phyloP scores from a whole-genome alignment of 2,797 vertebrate genomes.

The Sebastes iracundus region DNA sequence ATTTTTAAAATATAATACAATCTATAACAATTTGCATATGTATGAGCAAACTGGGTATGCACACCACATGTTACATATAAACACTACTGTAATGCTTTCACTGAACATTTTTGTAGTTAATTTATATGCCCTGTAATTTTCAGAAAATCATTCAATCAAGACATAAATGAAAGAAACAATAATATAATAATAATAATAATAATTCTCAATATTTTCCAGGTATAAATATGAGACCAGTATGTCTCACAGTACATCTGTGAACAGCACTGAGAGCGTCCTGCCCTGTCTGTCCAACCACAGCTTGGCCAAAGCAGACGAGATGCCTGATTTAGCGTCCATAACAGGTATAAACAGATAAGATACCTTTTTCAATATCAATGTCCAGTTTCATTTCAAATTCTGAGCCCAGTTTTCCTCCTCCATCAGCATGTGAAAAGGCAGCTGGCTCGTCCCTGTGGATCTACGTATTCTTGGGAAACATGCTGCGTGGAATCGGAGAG shows the following conservation, averaged over 20 bases:
- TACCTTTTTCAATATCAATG: not conserved
- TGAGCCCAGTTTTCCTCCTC: not conserved
- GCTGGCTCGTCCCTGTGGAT: constrained; percentile 83
- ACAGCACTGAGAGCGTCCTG: constrained; percentile 68
- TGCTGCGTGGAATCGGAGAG: constrained; percentile 87
- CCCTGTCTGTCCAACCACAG: constrained; percentile 77
- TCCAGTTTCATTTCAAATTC: not conserved
- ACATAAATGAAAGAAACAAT: rapidly evolving
- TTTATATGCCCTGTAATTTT: not conserved
- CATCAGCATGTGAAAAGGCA: constrained; percentile 80
- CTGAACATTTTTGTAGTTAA: not conserved
- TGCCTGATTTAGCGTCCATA: not conserved
- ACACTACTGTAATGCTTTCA: not conserved
- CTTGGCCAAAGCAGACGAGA: constrained; percentile 21
- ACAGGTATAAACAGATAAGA: constrained; percentile 57
- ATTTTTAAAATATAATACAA: not conserved
- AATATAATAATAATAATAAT: not conserved
- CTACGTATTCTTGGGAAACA: constrained; percentile 85
- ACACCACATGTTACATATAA: not conserved
- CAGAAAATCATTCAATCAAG: not conserved
- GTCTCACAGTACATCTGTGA: constrained; percentile 54
- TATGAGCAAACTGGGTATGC: not conserved
- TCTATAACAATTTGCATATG: not conserved
- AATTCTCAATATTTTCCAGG: constrained; percentile 55
- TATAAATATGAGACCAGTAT: constrained; percentile 85